A percentile compares a stretch with the other conserved stretches of the same genome.
These are phyloP conservation scores for Scaptomyza hsui DNA, from an alignment of 1,140 invertebrate genomes.

Conservation along the genomic window DNA sequence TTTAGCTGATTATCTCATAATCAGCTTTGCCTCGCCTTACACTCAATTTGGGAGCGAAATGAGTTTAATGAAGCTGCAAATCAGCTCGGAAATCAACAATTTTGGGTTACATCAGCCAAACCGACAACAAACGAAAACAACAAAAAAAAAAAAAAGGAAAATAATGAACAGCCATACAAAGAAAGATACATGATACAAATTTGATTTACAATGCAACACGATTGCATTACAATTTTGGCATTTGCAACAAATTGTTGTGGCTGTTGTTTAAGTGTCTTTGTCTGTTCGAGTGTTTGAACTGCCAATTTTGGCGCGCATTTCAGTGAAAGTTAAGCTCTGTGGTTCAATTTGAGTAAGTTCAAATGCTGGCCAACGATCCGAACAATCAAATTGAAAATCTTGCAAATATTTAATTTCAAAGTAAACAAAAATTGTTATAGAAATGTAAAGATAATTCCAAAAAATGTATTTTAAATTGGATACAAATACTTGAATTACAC, in stretches of 20 bases:
- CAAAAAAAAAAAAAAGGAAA: conserved; percentile 41
- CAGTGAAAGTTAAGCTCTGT: conserved; percentile 66
- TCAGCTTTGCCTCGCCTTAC: conserved; percentile 61
- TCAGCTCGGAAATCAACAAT: conserved; percentile 61
- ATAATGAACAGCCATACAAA: conserved; percentile 22
- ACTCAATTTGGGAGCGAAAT: conserved; percentile 53
- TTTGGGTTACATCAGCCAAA: conserved; percentile 60
- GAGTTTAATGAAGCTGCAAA: conserved; percentile 66
- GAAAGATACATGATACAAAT: conserved; percentile 48
- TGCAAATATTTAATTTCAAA: too few species aligned
- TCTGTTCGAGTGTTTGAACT: conserved; percentile 25
- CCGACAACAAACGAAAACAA: conserved; percentile 14
- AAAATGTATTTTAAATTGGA: too few species aligned
- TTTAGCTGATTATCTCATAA: conserved; percentile 74
- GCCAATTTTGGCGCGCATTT: conserved; percentile 62
- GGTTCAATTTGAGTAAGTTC: conserved; percentile 22
- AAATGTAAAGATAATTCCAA: too few species aligned
- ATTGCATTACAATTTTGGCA: conserved; percentile 63
- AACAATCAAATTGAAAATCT: background rate
- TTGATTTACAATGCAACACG: conserved; percentile 54
- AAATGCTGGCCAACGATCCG: conserved; percentile 63
- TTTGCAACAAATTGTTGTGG: conserved; percentile 55
- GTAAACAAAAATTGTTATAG: too few species aligned
- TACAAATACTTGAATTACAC: too few species aligned
- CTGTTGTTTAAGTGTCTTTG: conserved; percentile 4